Conservation (phyloP, 2,888 invertebrate species). For the Cosmopolites sordidus region DNA sequence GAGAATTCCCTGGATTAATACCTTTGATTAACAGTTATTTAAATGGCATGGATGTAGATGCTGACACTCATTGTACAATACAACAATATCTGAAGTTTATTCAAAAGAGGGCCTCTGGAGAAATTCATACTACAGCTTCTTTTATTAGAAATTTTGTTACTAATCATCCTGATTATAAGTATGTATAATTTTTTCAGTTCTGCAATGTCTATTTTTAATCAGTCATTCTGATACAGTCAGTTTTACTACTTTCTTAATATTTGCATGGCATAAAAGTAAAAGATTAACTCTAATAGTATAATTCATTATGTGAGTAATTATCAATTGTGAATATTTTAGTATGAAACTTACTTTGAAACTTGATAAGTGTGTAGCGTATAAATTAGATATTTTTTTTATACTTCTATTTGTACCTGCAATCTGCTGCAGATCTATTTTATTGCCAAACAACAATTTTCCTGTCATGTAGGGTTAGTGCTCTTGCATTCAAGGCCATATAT, state of each 20-base stretch:
- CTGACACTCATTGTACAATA: conserved; percentile 96
- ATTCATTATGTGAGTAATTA: too few species aligned
- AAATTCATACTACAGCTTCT: conserved; percentile 86
- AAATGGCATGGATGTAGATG: conserved; percentile 94
- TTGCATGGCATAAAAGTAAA: not conserved
- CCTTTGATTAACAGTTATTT: conserved; percentile 92
- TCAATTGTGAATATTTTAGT: too few species aligned
- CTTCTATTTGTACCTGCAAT: too few species aligned
- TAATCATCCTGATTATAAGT: conserved; percentile 87
- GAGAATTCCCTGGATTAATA: conserved; percentile 90
- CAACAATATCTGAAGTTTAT: conserved; percentile 94
- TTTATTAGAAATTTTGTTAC: conserved; percentile 92
- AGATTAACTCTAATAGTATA: too few species aligned
- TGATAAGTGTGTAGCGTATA: too few species aligned
- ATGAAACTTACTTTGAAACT: too few species aligned
- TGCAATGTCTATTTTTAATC: not conserved
- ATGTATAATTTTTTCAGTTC: conserved; percentile 39
- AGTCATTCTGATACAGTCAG: not conserved
- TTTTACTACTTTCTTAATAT: not conserved
- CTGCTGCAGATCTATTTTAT: too few species aligned
- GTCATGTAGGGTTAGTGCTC: too few species aligned
- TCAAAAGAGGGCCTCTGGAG: conserved; percentile 80
- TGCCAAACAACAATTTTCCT: too few species aligned
- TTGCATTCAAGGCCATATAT: too few species aligned
- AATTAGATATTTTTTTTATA: too few species aligned